A percentile compares a stretch with the other conserved stretches of the same genome.
These are phyloP conservation scores for Apocrypta bakeri DNA, from an alignment of 1,140 invertebrate genomes.

Conservation along the genomic window DNA sequence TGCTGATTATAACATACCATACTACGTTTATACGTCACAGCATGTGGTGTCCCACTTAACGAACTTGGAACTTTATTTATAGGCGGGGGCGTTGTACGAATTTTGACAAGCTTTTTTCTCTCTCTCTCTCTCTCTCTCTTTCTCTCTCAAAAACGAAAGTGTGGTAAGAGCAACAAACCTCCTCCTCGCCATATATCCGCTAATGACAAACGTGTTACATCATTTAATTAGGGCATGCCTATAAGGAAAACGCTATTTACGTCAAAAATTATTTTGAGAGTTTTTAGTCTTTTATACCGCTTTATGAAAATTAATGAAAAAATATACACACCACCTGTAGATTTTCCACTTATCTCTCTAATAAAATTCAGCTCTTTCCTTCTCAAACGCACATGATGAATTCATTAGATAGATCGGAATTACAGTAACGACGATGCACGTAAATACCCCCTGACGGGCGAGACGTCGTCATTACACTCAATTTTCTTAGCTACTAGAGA, in stretches of 20 bases:
- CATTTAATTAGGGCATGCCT: neutral
- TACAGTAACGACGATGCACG: neutral
- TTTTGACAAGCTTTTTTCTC: slow-evolving; percentile 18
- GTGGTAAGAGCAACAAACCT: neutral
- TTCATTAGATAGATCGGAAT: slow-evolving; percentile 30
- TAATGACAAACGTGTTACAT: neutral
- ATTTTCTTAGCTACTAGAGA: too few relatives aligned
- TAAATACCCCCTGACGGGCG: neutral
- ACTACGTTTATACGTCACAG: neutral
- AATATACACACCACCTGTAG: too few relatives aligned
- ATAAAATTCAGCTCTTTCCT: neutral
- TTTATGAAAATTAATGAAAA: too few relatives aligned
- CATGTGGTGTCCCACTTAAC: slow-evolving; percentile 35
- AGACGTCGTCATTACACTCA: neutral
- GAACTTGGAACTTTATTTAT: slow-evolving; percentile 39
- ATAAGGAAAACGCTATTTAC: neutral
- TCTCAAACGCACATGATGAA: slow-evolving; percentile 8
- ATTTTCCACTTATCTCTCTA: too few relatives aligned
- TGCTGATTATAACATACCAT: neutral
- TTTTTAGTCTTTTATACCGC: too few relatives aligned
- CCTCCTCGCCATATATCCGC: neutral
- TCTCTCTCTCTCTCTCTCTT: too few relatives aligned
- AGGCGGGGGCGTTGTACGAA: slow-evolving; percentile 17
- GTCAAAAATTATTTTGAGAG: neutral
- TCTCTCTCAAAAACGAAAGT: neutral